Base-by-base conservation (phyloP, 37 sponge, comb jelly and placozoan species). In the Ianthella basta region DNA sequence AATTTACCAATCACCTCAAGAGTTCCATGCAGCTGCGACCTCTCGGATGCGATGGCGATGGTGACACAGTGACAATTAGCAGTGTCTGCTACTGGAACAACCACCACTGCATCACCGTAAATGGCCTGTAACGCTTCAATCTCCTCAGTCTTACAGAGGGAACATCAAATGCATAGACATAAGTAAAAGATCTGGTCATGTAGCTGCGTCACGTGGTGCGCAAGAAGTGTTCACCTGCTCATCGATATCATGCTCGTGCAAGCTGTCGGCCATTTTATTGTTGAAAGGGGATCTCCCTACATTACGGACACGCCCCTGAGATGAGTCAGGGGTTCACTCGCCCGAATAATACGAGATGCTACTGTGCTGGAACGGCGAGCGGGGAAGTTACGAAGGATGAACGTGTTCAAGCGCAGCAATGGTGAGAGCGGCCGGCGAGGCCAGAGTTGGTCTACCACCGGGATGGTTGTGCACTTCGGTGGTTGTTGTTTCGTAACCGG, bases 51-150 rank as follows among this genome's bases (percentile, higher is more conserved):
- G 33, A 69, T 69, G 70, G 35, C 10, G 70, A 69, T 2, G 1
- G 63, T 61, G 27, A 27, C 63, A 27, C 63, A 61, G 25, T 61
- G n/a, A 61, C 12, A 1, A 13, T 30, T 35, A 13, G 70, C 1
- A 29, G 35, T 27, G 34, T 29, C 4, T 33, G 34, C 19, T 69
- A 10, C 63, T 14, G n/a, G 63, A 61, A 33, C 70, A 6, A 8
- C 50, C 50, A 44, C 50, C 50, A 69, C 27, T 34, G 70, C 87
- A 19, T 82, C 87, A 21, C 69, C 91, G 64, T 90, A 90, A 21
- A 90, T 90, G 20, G 91, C 91, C 69, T 54, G 56, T 32, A 90
- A 59, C 24, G 91, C 87, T 32, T 86, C 83, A 53, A 90, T 41
- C 59, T 90, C 91, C 32, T 90, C 91, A 2, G 35, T 82, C 86